Evolutionary conservation across 2,888 invertebrate species (phyloP).

Genomic region (Melitaea athalia): DNA sequence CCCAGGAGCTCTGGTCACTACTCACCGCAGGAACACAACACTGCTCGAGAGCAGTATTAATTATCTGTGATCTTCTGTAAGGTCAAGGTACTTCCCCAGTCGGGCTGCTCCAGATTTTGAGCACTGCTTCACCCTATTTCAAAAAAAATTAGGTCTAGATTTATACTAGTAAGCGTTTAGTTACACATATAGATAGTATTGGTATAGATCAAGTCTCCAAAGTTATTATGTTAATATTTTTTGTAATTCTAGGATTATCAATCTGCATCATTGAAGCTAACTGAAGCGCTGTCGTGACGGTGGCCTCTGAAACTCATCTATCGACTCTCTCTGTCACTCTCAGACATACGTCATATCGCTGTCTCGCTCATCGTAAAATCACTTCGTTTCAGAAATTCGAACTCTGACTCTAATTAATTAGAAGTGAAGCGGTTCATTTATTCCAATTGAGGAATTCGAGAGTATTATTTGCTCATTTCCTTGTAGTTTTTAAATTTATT

Average conservation of each 20-base stretch:
- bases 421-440: slow-evolving; percentile 33
- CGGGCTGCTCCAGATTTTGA: too few relatives aligned
- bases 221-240: background rate
- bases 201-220: too few relatives aligned
- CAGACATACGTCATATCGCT: slow-evolving; percentile 59
- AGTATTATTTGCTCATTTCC: slow-evolving; percentile 44
- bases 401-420: slow-evolving; percentile 27
- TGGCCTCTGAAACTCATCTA: slow-evolving; percentile 57
- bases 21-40: too few relatives aligned
- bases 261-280: slow-evolving; percentile 56
- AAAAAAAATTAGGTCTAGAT: too few relatives aligned
- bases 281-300: slow-evolving; percentile 48
- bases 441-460: slow-evolving; percentile 30
- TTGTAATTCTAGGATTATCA: slow-evolving; percentile 54
- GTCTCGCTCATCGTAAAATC: slow-evolving; percentile 61
- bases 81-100: too few relatives aligned
- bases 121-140: too few relatives aligned
- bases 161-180: too few relatives aligned
- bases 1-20: too few relatives aligned
- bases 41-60: too few relatives aligned
- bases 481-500: slow-evolving; percentile 37
- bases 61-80: too few relatives aligned
- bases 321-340: slow-evolving; percentile 74
- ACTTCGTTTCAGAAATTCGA: slow-evolving; percentile 31
- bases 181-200: too few relatives aligned